phyloP scores from a whole-genome alignment of 2,113 vertebrate species.

The Alosa alosa region DNA sequence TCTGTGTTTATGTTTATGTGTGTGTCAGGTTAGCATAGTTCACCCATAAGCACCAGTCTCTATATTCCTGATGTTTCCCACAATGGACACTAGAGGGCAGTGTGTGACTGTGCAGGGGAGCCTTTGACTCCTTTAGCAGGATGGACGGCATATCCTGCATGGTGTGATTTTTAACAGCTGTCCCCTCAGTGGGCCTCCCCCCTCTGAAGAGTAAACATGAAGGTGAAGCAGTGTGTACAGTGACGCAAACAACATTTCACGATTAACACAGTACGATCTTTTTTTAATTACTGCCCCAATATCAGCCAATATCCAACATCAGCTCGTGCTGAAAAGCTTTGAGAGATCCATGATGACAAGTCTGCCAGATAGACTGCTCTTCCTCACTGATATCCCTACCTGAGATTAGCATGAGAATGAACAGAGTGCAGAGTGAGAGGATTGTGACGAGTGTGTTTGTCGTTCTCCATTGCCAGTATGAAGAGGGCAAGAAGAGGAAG shows the following conservation, averaged over 20 bases:
- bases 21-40: neutral
- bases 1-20: neutral
- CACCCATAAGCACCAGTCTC: neutral
- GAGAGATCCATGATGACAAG: neutral
- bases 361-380: neutral
- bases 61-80: neutral
- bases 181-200: neutral
- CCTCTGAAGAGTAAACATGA: neutral
- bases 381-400: neutral
- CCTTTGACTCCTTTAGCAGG: neutral
- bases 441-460: neutral
- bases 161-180: conserved; percentile 7
- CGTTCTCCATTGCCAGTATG: conserved; percentile 76
- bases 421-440: neutral
- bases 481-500: conserved; percentile 90
- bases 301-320: neutral
- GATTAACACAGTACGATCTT: neutral
- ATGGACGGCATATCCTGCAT: neutral
- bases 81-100: conserved; percentile 1
- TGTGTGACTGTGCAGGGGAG: neutral
- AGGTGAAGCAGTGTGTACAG: neutral
- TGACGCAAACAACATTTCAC: neutral
- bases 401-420: neutral
- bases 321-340: neutral
- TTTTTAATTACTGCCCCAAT: neutral